Percentiles rank a stretch among this genome's conserved stretches.
phyloP scores from a whole-genome alignment of 2,888 invertebrate genomes.

The Pantelozetes paolii region DNA sequence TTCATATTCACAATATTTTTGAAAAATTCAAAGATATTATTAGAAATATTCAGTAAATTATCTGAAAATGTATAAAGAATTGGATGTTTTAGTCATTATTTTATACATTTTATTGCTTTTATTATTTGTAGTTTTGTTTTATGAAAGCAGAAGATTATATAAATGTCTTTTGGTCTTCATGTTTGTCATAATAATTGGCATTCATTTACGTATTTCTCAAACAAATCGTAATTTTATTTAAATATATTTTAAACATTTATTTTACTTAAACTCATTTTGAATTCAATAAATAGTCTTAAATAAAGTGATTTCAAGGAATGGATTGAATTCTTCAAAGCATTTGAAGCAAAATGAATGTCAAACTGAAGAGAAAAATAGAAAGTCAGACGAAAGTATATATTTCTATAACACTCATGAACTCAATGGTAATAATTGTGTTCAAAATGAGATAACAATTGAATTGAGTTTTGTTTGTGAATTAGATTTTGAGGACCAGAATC shows the following conservation, averaged over 20 bases:
- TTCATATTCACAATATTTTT: too few relatives aligned
- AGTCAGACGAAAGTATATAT: constrained; percentile 8
- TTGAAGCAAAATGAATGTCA: not conserved
- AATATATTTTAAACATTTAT: not conserved
- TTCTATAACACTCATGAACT: constrained; percentile 12
- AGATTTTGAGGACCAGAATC: not conserved
- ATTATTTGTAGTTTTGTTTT: not conserved
- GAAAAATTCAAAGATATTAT: too few relatives aligned
- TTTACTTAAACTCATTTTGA: not conserved
- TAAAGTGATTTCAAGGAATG: not conserved
- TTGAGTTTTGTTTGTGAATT: not conserved
- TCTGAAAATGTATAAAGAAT: not conserved
- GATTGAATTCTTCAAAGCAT: not conserved
- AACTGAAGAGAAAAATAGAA: not conserved
- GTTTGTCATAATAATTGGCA: not conserved
- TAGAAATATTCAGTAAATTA: too few relatives aligned
- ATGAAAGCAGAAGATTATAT: not conserved
- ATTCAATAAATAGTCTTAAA: not conserved
- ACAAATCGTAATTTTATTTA: not conserved
- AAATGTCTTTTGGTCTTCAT: not conserved
- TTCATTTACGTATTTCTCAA: not conserved
- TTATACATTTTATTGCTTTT: not conserved
- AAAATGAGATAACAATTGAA: not conserved
- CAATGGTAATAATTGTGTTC: not conserved
- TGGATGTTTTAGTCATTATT: not conserved